Evolutionary conservation across 64 coral and sea anemone species (phyloP).

Genomic region (Montipora sp.): DNA sequence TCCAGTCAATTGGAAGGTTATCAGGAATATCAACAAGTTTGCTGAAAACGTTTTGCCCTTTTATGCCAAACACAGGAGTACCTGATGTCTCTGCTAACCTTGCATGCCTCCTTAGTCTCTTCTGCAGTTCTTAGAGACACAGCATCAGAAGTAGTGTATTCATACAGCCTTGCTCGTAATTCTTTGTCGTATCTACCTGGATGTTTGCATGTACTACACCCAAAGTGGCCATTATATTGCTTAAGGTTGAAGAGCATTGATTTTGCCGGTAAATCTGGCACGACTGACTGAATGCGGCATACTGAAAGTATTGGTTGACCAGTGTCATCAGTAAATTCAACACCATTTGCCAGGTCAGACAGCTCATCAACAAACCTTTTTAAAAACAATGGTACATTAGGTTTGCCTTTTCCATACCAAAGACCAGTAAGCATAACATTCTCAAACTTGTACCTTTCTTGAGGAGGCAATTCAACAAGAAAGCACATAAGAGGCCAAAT

Average conservation of each 20-base stretch:
- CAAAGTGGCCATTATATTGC: too few relatives aligned
- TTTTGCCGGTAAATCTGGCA: too few relatives aligned
- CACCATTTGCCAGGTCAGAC: background rate
- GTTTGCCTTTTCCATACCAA: slow-evolving; percentile 44
- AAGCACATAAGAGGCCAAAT: slow-evolving; percentile 84
- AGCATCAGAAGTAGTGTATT: background rate
- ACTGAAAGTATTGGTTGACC: too few relatives aligned
- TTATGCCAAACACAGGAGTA: slow-evolving; percentile 40
- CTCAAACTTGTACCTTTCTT: slow-evolving; percentile 68
- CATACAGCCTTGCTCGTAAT: too few relatives aligned
- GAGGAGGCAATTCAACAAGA: slow-evolving; percentile 65
- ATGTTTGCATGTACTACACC: too few relatives aligned
- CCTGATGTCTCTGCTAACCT: slow-evolving; percentile 39
- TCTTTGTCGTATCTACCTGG: too few relatives aligned
- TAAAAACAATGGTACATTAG: slow-evolving; percentile 68
- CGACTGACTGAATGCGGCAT: too few relatives aligned
- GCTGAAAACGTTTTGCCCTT: slow-evolving; percentile 33
- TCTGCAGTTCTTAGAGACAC: background rate
- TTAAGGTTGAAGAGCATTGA: too few relatives aligned
- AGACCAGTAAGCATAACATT: slow-evolving; percentile 72
- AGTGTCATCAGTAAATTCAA: too few relatives aligned
- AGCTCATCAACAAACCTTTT: slow-evolving; percentile 67
- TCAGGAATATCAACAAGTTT: slow-evolving; percentile 70
- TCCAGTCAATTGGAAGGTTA: slow-evolving; percentile 77
- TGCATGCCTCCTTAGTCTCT: slow-evolving; percentile 57